Evolutionary conservation across 2,797 vertebrate genomes (phyloP), one percentile per base, ranked within the genome.

Genomic region (Girardinus metallicus): DNA sequence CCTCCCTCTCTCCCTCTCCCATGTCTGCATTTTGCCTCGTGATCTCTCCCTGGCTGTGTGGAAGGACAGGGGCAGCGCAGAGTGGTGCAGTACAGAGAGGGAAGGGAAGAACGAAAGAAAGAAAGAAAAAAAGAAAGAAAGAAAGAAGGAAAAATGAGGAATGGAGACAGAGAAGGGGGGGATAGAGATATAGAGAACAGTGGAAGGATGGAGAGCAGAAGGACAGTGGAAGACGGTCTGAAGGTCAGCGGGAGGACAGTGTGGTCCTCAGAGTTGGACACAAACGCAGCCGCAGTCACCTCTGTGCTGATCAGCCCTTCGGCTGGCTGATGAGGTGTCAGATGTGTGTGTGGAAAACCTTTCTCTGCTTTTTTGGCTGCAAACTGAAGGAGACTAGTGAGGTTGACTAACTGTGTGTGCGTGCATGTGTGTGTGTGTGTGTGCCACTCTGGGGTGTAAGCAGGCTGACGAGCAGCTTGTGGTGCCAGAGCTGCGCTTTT

Each of bases 291-390:
- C 88, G 89, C 93, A 93, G 92, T 94, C 93, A 94, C 94, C 94
- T 93, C 93, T 91, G 92, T 89, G 91, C 92, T 94, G 91, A 95
- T 95, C 93, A 93, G 93, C 91, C 91, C 90, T 85, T 92, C 80
- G 88, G 87, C 88, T 91, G 87, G 87, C 91, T 93, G 93, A 94
- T 93, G 93, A 94, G 91, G 91, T 93, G 93, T 93, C 94, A 93
- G 83, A 68, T 23, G 51, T 78, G 85, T 76, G 71, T 76, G 85
- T 83, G 82, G 44, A 92, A 83, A 90, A 89, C 89, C 88, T 89
- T 91, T 89, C 86, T 85, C 86, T 53, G 81, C 87, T 88, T 93
- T 93, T 92, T 92, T 92, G 93, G 92, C 93, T 86, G 86, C 82
- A 92, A 93, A 93, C 90, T 91, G 87, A 90, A 90, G 91, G 80